Percentiles rank a stretch among this genome's conserved stretches.
Conservation (phyloP, 2,888 invertebrate species). For the Epicampocera succincta region DNA sequence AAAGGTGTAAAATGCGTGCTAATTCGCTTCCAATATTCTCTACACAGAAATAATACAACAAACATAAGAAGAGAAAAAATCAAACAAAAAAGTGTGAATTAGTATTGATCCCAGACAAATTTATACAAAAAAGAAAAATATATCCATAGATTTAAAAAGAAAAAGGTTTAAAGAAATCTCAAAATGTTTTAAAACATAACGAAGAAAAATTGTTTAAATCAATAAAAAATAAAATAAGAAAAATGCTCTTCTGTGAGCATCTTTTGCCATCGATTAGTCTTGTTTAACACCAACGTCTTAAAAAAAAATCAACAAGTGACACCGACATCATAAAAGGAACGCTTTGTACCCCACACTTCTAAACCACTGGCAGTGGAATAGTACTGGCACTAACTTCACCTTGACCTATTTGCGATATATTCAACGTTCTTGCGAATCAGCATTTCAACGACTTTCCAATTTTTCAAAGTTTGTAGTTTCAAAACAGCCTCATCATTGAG, state of each 20-base stretch:
- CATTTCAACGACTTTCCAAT: conserved; percentile 4
- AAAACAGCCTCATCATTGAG: conserved; percentile 69
- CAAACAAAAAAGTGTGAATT: conserved; percentile 64
- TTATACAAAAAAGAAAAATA: conserved; percentile 19
- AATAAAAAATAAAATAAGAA: conserved; percentile 28
- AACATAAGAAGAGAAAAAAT: conserved; percentile 46
- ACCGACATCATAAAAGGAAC: not conserved
- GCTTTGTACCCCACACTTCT: not conserved
- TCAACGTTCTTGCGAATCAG: conserved; percentile 9
- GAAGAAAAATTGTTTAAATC: conserved; percentile 31
- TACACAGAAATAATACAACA: conserved; percentile 68
- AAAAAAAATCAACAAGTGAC: conserved; percentile 18
- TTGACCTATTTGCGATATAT: conserved; percentile 49
- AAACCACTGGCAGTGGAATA: conserved; percentile 29
- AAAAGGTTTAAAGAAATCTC: conserved; percentile 15
- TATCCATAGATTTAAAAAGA: conserved; percentile 3
- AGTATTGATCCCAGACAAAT: conserved; percentile 46
- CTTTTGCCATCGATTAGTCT: conserved; percentile 40
- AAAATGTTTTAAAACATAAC: conserved; percentile 20
- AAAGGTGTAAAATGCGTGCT: conserved; percentile 79
- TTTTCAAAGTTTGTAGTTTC: conserved; percentile 25
- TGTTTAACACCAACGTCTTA: conserved; percentile 46
- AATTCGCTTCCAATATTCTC: conserved; percentile 71
- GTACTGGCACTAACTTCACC: conserved; percentile 31
- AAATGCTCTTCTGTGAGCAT: conserved; percentile 36